Base-by-base conservation (phyloP, 2,888 invertebrate genomes). In the Tinea semifulvella region DNA sequence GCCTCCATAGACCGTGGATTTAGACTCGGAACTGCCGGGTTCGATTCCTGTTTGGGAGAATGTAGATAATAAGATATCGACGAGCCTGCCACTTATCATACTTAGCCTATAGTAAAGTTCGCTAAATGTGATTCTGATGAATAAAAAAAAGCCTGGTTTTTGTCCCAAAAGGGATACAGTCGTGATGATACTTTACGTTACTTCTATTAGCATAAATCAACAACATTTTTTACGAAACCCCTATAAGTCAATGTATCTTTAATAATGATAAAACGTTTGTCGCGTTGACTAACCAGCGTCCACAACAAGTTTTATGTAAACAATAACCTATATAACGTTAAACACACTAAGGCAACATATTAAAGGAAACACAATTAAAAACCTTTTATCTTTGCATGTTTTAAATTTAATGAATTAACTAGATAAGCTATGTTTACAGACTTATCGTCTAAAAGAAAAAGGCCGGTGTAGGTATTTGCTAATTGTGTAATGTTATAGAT, bases 391-490 rank as follows among this genome's bases (percentile, higher is more conserved):
- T 20, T 22, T 22, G 31, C 11, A 4, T 31, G 40, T 40, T 40
- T 40, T 22, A 40, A 40, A 40, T 40, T 40, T 40, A 40, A 40
- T 40, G 40, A 22, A 40, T 40, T 40, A 40, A 40, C 2, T 22
- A 40, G 40, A 40, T 40, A 40, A 40, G 40, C 36, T 7, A 40
- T 40, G 40, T 40, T 40, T 40, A 40, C 40, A 8, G 4, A 40
- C 22, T 22, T 16, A 36, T 14, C 6, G 16, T 40, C 7, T 22
- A 40, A 40, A 40, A 3, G 22, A 40, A 40, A 40, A 40, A 17
- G 38, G 10, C 40, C 40, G 40, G 13, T 19, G 6, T 40, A 40
- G 20, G 6, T 31, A 11, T 11, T 7, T 31, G 6, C 8, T 10
- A 31, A 7, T n/a, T n/a, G n/a, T n/a, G n/a, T n/a, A n/a, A n/a